phyloP scores from a whole-genome alignment of 2,888 invertebrate genomes.

The Drosophila affinis region DNA sequence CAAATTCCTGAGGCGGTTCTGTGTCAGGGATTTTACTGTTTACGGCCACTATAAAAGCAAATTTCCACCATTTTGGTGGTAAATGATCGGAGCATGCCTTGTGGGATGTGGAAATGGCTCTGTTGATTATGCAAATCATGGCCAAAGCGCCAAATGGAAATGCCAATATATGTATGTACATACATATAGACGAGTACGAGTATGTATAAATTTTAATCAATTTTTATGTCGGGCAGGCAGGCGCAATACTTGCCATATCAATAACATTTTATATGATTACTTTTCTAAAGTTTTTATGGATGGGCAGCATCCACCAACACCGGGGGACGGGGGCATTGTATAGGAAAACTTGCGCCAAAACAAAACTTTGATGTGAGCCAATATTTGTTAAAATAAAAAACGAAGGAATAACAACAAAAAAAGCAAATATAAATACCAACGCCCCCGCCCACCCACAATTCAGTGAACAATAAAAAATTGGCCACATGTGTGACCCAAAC shows the following conservation, averaged over 20 bases:
- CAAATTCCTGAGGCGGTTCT: conserved; percentile 15
- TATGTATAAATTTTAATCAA: conserved; percentile 63
- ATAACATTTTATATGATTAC: conserved; percentile 78
- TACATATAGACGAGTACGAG: too few species aligned
- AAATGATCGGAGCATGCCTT: conserved; percentile 29
- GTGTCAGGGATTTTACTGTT: conserved; percentile 4
- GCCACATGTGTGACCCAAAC: conserved; percentile 66
- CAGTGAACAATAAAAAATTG: conserved; percentile 74
- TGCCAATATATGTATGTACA: conserved; percentile 22
- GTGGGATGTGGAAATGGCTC: conserved; percentile 17
- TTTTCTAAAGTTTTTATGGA: conserved; percentile 76
- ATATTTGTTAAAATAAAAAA: conserved; percentile 62
- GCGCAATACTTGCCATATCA: conserved; percentile 63
- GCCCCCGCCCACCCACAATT: conserved; percentile 10
- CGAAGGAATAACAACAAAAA: conserved; percentile 12
- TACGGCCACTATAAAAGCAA: conserved; percentile 11
- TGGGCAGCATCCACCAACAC: not conserved
- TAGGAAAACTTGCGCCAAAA: conserved; percentile 51
- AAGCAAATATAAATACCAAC: conserved; percentile 54
- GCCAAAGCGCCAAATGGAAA: not conserved
- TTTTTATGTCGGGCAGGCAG: conserved; percentile 45
- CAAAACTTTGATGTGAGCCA: conserved; percentile 54
- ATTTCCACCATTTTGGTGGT: conserved; percentile 19
- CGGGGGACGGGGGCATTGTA: conserved; percentile 17
- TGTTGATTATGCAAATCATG: conserved; percentile 39